Base-by-base conservation (phyloP, 2,113 vertebrate genomes). In the Oceanites oceanicus region DNA sequence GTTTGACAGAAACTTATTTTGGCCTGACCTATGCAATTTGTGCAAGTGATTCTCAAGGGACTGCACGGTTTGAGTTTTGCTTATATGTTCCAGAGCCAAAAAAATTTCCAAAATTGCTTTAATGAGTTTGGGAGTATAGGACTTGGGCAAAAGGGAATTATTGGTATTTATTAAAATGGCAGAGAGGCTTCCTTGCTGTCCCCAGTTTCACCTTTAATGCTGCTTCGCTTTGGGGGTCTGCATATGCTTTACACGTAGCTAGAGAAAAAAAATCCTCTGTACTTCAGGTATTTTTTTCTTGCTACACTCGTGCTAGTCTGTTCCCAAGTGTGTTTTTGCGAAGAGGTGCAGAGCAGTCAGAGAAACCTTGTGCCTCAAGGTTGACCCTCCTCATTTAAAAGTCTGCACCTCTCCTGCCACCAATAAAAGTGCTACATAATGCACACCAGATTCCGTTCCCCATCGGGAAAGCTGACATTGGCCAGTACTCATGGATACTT, bases 1-100 rank as follows among this genome's bases (percentile, higher is more conserved):
- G 95, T 95, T 97, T 96, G 97, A 98, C 95, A 98, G 97, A 97
- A 98, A 98, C 93, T 94, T 97, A 94, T 81, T 97, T 96, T 97
- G 95, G 91, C 91, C 88, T 98, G 97, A 98, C 97, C 97, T 91
- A 75, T n/a, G 93, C 91, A 89, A 84, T 95, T 96, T 91, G 90
- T 82, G 75, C 78, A 97, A 97, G 96, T 50, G 62, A 94, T 93
- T 90, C 98, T 96, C 94, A 32, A 80, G 97, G 88, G 97, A 97
- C 67, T 80, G 77, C 84, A 82, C 4, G 42, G 94, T 96, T 97
- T 88, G 81, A 96, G 67, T 95, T 96, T 97, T 97, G 95, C 93
- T 97, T 96, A 79, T 86, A 92, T 88, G 93, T 97, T 94, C 70
- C 84, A 96, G 96, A 95, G 81, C 74, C 76, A 92, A 97, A 94